These are phyloP conservation scores for Oreochromis mossambicus DNA, from an alignment of 2,797 vertebrate genomes.

Conservation along the genomic window DNA sequence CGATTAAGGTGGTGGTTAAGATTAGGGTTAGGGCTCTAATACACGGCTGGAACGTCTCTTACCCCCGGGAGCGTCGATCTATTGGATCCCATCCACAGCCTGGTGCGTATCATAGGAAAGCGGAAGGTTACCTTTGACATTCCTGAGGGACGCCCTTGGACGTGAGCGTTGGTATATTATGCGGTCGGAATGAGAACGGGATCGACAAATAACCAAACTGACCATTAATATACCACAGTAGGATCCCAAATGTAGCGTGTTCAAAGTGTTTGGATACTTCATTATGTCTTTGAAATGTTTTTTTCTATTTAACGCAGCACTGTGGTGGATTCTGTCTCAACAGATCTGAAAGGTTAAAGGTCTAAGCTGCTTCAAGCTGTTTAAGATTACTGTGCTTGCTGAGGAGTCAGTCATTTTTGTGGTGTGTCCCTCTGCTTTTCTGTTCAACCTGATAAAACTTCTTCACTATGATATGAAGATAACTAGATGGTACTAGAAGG, in stretches of 20 bases:
- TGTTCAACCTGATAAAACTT: not conserved
- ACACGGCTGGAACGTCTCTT: not conserved
- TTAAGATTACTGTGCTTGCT: not conserved
- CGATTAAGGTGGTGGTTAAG: not conserved
- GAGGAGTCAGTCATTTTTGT: not conserved
- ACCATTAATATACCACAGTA: not conserved
- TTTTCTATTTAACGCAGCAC: not conserved
- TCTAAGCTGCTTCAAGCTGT: not conserved
- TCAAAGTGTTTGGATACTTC: not conserved
- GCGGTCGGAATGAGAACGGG: too few relatives aligned
- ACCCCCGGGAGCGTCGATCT: not conserved
- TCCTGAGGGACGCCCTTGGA: too few relatives aligned
- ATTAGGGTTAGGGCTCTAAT: not conserved
- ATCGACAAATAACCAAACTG: too few relatives aligned
- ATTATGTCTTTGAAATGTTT: not conserved
- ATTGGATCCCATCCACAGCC: not conserved
- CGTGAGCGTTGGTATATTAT: too few relatives aligned
- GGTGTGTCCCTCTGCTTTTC: not conserved
- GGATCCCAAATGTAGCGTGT: not conserved
- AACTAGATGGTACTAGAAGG: not conserved
- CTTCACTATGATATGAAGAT: not conserved
- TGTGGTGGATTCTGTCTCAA: not conserved
- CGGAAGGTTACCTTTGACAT: not conserved
- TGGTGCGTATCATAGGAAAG: rapidly evolving
- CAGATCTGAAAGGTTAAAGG: not conserved